phyloP scores from a whole-genome alignment of 2,888 invertebrate species.

The Nomada ferruginata region DNA sequence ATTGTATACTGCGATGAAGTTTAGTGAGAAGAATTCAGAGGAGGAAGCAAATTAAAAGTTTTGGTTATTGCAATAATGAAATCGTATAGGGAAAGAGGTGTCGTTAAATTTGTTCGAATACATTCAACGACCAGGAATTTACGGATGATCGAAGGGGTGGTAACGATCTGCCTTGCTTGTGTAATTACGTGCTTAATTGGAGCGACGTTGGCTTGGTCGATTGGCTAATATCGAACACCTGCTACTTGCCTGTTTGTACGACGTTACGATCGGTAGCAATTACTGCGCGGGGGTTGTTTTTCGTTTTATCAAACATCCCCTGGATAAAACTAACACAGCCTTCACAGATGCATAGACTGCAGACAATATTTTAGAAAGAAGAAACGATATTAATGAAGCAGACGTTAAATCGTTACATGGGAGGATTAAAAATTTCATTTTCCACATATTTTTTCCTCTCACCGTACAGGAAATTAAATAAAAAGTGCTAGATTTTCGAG shows the following conservation, averaged over 20 bases:
- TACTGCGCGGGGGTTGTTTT: slow-evolving; percentile 8
- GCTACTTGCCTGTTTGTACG: slow-evolving; percentile 28
- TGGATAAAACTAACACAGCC: not conserved
- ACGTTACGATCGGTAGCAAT: slow-evolving; percentile 14
- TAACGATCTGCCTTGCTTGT: slow-evolving; percentile 40
- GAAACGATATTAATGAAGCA: not conserved
- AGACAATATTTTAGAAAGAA: not conserved
- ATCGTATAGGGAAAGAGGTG: slow-evolving; percentile 28
- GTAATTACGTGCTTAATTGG: slow-evolving; percentile 70
- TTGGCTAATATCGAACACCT: slow-evolving; percentile 63
- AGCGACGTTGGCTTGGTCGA: slow-evolving; percentile 41
- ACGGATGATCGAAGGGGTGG: slow-evolving; percentile 62
- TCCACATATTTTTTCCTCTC: no score
- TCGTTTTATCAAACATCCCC: not conserved
- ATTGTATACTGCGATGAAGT: no score
- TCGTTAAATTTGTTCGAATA: slow-evolving; percentile 37
- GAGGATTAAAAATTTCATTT: no score
- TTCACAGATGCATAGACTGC: not conserved
- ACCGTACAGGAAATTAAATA: no score
- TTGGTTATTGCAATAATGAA: slow-evolving; percentile 25
- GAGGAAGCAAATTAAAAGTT: not conserved
- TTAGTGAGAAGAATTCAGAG: no score
- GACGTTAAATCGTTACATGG: not conserved
- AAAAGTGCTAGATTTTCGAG: no score
- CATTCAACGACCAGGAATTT: slow-evolving; percentile 40